phyloP scores from a whole-genome alignment of 2,797 vertebrate species.

The Anomalospiza imberbis region DNA sequence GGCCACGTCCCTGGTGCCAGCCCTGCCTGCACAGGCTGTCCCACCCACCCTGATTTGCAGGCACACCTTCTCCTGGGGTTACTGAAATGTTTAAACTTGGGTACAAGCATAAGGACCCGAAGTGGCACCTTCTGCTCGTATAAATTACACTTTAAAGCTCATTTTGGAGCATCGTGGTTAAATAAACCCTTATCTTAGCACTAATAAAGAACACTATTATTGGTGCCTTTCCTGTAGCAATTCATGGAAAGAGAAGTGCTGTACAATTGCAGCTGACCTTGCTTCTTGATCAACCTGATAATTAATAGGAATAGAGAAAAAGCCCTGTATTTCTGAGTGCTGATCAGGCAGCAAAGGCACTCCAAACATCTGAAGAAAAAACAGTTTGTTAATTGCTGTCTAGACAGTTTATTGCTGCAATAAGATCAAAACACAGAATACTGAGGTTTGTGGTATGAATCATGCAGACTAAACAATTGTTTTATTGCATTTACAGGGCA shows the following conservation, averaged over 20 bases:
- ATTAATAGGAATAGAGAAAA: slow-evolving; percentile 72
- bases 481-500: slow-evolving; percentile 84
- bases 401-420: slow-evolving; percentile 99
- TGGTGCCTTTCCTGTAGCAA: neutral
- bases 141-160: neutral
- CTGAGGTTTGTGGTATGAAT: slow-evolving; percentile 86
- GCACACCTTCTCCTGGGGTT: accelerated
- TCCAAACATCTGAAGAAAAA: slow-evolving; percentile 81
- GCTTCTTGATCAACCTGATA: slow-evolving; percentile 51
- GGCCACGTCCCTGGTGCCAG: neutral
- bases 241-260: neutral
- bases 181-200: slow-evolving; percentile 19
- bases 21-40: neutral
- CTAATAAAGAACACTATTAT: neutral
- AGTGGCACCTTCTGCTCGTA: neutral
- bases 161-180: neutral
- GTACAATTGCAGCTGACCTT: neutral
- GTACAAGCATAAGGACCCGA: neutral
- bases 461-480: slow-evolving; percentile 90
- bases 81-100: neutral
- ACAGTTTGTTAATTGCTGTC: slow-evolving; percentile 91
- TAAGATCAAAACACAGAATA: slow-evolving; percentile 93
- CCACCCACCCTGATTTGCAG: neutral
- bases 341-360: slow-evolving; percentile 62
- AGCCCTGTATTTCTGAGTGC: slow-evolving; percentile 56